Evolutionary conservation across 2,797 vertebrate species (phyloP).

Genomic region (Chanos chanos): DNA sequence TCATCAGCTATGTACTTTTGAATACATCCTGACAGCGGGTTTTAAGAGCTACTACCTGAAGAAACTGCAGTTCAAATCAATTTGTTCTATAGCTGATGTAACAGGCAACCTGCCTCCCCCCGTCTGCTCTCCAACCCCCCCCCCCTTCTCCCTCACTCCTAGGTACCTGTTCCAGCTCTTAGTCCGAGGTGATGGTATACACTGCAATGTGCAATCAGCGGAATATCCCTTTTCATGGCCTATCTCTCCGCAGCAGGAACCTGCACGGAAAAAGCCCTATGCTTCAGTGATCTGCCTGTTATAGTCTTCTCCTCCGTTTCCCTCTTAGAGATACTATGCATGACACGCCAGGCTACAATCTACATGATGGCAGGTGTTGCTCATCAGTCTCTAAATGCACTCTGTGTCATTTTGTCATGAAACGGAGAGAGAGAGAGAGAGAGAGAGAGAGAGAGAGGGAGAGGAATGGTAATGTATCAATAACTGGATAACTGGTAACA

Average conservation of each 20-base stretch:
- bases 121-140: not conserved
- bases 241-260: conserved; percentile 62
- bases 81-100: conserved; percentile 43
- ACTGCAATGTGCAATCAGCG: conserved; percentile 67
- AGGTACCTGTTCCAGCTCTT: conserved; percentile 58
- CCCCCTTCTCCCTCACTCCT: conserved; percentile 27
- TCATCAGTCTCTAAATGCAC: no score
- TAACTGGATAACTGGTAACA: no score
- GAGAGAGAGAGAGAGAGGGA: no score
- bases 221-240: conserved; percentile 68
- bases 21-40: conserved; percentile 61
- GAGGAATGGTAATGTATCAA: no score
- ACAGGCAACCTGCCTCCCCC: conserved; percentile 31
- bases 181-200: conserved; percentile 63
- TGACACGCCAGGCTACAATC: not conserved
- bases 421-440: not conserved
- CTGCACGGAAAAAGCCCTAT: conserved; percentile 52
- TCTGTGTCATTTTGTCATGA: not conserved
- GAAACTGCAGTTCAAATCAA: conserved; percentile 60
- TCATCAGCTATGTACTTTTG: conserved; percentile 56
- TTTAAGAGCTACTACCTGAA: conserved; percentile 57
- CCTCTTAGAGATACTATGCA: conserved; percentile 26
- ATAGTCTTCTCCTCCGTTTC: conserved; percentile 44
- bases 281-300: conserved; percentile 41
- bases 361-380: not conserved